Evolutionary conservation across 1,140 invertebrate genomes (phyloP).

Genomic region (Condylostylus longicornis): DNA sequence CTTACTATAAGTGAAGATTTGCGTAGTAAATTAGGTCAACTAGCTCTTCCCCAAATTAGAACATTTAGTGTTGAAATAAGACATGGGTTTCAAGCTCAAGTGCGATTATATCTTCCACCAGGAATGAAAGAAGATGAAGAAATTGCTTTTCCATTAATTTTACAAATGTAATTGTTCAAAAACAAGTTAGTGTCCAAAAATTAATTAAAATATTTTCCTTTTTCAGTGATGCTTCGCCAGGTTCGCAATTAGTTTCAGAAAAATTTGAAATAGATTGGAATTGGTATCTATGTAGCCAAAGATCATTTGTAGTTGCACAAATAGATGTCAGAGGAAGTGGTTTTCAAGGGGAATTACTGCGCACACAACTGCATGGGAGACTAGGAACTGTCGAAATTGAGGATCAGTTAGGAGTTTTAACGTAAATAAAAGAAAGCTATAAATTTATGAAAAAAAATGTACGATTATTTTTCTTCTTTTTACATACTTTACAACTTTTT

Average conservation of each 20-base stretch:
- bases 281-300: constrained; percentile 57
- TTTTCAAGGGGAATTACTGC: constrained; percentile 56
- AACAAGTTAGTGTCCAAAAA: not conserved
- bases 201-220: not conserved
- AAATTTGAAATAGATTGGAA: constrained; percentile 58
- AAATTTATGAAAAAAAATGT: not conserved
- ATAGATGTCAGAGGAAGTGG: constrained; percentile 66
- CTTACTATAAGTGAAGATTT: constrained; percentile 40
- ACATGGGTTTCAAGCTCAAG: constrained; percentile 35
- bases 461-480: not conserved
- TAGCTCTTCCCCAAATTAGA: constrained; percentile 41
- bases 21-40: constrained; percentile 32
- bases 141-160: constrained; percentile 60
- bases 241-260: constrained; percentile 57
- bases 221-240: constrained; percentile 53
- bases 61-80: constrained; percentile 43
- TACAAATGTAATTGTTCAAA: constrained; percentile 58
- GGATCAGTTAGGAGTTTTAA: constrained; percentile 73
- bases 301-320: constrained; percentile 60
- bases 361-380: constrained; percentile 54
- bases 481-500: constrained; percentile 5
- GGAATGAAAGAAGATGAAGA: constrained; percentile 66
- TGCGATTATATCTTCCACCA: constrained; percentile 56
- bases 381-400: constrained; percentile 52
- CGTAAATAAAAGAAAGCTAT: constrained; percentile 35